Evolutionary conservation across 2,888 invertebrate species (phyloP), one percentile per base, ranked within the genome.

Genomic region (Calameuta pallipes): DNA sequence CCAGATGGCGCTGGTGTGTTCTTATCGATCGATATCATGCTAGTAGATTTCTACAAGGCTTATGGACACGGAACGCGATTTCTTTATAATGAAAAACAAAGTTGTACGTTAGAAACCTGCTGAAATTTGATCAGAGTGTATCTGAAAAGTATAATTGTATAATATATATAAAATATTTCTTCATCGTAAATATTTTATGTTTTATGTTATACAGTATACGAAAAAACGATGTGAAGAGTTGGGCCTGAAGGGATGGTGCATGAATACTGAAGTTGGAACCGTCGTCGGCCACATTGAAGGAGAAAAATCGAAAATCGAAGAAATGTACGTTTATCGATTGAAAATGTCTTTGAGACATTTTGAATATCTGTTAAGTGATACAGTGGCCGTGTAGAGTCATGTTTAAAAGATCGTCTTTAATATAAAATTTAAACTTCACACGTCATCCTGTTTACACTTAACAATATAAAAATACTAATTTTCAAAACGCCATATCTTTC

Each of bases 191-290:
- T 23, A 9, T 56, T 9, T 41, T 76, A 78, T 15, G 15, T 9
- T 15, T 41, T 78, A 77, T 78, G 82, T 83, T 80, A 89, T 91
- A 11, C 89, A 96, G 95, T 93, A 93, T 82, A 96, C 96, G 0
- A 94, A 95, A 87, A 91, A 93, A 79, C 93, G 95, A 89, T 95
- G 94, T 0, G 93, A 93, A 41, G 93, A 93, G 85, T 91, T 96
- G 34, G 94, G 94, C 1, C 86, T 96, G 3, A 93, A 92, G 80
- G 96, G 96, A 15, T 96, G 96, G 95, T 96, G 96, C 86, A 94
- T 93, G 93, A 96, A 96, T 86, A 96, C 96, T 0, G 85, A 92
- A 1, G 87, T 92, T 56, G 95, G 94, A 11, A 95, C 96, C 0
- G 96, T 96, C 0, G 91, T 94, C 33, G 96, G 96, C 2, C 93